A percentile compares a stretch with the other conserved stretches of the same genome.
These are phyloP conservation scores for Heliconius charithonia DNA, from an alignment of 2,888 invertebrate species.

Conservation along the genomic window DNA sequence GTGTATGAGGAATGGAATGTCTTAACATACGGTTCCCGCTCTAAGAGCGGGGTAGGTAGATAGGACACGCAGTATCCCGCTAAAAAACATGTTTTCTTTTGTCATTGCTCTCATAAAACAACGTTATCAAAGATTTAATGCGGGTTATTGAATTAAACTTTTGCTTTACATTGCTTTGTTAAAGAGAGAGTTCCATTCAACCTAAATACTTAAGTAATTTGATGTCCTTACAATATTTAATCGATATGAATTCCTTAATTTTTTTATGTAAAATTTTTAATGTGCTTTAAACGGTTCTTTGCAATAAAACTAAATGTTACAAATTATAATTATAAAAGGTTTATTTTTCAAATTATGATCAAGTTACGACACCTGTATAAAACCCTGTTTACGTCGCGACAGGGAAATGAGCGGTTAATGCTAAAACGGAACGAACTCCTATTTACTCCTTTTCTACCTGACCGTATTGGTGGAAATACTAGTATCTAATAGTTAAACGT, in stretches of 20 bases:
- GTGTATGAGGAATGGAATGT: background rate
- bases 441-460: too few relatives aligned
- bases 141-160: background rate
- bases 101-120: background rate
- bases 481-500: too few relatives aligned
- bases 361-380: too few relatives aligned
- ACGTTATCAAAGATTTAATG: background rate
- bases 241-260: background rate
- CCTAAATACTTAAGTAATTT: constrained; percentile 28
- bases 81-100: background rate
- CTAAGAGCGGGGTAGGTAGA: too few relatives aligned
- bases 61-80: too few relatives aligned
- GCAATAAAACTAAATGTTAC: background rate
- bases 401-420: too few relatives aligned
- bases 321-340: background rate
- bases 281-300: background rate
- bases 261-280: background rate
- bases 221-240: constrained; percentile 12
- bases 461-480: too few relatives aligned
- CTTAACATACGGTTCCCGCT: background rate
- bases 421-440: too few relatives aligned
- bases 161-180: background rate
- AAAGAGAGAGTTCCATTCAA: constrained; percentile 20
- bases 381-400: too few relatives aligned
- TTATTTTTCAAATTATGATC: background rate